Conservation (phyloP, 2,888 invertebrate genomes). For the Philhelius pedissequus region DNA sequence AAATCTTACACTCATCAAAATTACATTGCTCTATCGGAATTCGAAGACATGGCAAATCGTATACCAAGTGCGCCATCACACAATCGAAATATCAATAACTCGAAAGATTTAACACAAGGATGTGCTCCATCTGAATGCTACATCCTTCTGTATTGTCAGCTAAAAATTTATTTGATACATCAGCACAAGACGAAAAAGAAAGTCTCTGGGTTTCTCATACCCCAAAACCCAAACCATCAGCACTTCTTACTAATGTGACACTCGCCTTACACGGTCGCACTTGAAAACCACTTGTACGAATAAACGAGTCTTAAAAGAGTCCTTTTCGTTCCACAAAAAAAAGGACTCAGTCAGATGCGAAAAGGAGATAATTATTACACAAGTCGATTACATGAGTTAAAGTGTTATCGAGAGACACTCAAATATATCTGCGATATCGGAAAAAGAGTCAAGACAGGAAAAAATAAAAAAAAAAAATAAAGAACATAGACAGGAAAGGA, state of each 20-base stretch:
- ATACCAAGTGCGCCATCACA: slow-evolving; percentile 69
- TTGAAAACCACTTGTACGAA: slow-evolving; percentile 67
- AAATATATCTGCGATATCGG: slow-evolving; percentile 42
- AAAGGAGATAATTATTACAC: slow-evolving; percentile 65
- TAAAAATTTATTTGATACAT: slow-evolving; percentile 71
- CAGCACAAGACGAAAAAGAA: slow-evolving; percentile 68
- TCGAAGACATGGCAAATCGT: slow-evolving; percentile 63
- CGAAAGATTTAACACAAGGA: slow-evolving; percentile 73
- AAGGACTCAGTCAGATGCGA: slow-evolving; percentile 39
- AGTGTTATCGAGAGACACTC: slow-evolving; percentile 50
- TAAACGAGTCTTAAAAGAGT: slow-evolving; percentile 34
- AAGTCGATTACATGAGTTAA: slow-evolving; percentile 62
- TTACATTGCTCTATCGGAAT: slow-evolving; percentile 20
- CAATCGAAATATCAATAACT: slow-evolving; percentile 78
- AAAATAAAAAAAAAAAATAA: background rate
- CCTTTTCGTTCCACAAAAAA: slow-evolving; percentile 10
- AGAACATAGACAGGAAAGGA: background rate
- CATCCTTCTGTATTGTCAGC: slow-evolving; percentile 69
- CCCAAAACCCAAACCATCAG: background rate
- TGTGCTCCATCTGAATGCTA: slow-evolving; percentile 45
- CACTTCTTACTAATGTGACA: slow-evolving; percentile 34
- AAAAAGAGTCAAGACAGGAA: background rate
- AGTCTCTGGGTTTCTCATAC: background rate
- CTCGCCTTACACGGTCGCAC: slow-evolving; percentile 57
- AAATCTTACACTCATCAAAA: slow-evolving; percentile 14